Evolutionary conservation across 1,140 invertebrate genomes (phyloP), one percentile per base, ranked within the genome.

Genomic region (Drosophila oshimai): DNA sequence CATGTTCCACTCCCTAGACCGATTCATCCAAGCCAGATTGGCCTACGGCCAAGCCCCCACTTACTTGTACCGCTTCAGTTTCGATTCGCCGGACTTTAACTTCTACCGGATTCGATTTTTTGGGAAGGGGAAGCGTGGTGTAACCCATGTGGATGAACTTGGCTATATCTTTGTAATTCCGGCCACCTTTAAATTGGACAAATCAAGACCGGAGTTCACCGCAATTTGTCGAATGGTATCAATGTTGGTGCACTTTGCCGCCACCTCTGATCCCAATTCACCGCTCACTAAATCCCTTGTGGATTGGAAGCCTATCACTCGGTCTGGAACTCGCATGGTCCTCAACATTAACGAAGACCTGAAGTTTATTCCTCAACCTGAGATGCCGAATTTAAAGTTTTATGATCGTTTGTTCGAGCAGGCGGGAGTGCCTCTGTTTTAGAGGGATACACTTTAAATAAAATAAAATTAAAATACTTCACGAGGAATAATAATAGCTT

Each of bases 71-170:
- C 81, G 91, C 34, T 92, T 92, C 46, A 89, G 91, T 33, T 84
- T 92, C 28, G 90, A 91, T 31, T 89, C 91, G 5, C 28, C 70
- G 6, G 72, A 68, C 2, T 89, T 87, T n/a, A 90, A 90, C 55
- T 75, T 89, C 47, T 65, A 84, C 64, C 75, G 55, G 12, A 68
- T 62, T 4, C 91, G 67, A 89, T 86, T 86, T 26, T 86, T 79
- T 13, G 87, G 80, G 0, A 49, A 65, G 10, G 58, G 72, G 33
- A 33, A 92, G 13, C 73, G 91, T 69, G 93, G 94, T 9, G 92
- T 92, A 1, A 92, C 91, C 58, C 94, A 95, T 74, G 92, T 92
- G 0, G 94, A 95, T 57, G 94, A 95, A 72, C 51, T 95, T 5
- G 93, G 93, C 29, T 95, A 94, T 77, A 64, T 95, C 6, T 95